Base-by-base conservation (phyloP, 1,140 invertebrate genomes). In the Phymastichus coffea region DNA sequence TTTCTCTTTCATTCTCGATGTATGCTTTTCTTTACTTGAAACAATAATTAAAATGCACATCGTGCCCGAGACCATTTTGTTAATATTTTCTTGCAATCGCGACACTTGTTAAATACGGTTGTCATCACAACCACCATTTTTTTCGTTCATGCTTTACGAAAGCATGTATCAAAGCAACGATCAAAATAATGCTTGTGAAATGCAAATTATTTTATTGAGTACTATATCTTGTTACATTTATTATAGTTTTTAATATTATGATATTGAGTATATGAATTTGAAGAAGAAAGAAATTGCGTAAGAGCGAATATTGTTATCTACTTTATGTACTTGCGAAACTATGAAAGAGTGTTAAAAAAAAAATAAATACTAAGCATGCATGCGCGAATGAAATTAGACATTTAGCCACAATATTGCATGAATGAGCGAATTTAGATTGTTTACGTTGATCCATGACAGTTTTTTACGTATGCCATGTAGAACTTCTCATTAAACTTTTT, bases 141-240 rank as follows among this genome's bases (percentile, higher is more conserved):
- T n/a, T n/a, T n/a, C n/a, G n/a, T n/a, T n/a, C n/a, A n/a, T n/a
- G n/a, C n/a, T n/a, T n/a, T n/a, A n/a, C n/a, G n/a, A n/a, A 53
- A 17, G 49, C 28, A 78, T n/a, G n/a, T 77, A 73, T 77, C 76
- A 77, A 80, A 79, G 75, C 74, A 79, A 77, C 71, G 77, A 80
- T 79, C 76, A 80, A 79, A 79, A 79, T 78, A 80, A n/a, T 77
- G 76, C 77, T 80, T 80, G 77, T 78, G 78, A 78, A 79, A 79
- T 75, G 75, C 73, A 76, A 76, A 75, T 77, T 77, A 76, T 72
- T 48, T 3, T 76, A 76, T 75, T 70, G 66, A 75, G 66, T 76
- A 77, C 72, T 75, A 75, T 78, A 78, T 78, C 76, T 79, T 80
- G 77, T 80, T 80, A 79, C 72, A 77, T 75, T 75, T 76, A 77